A percentile compares a stretch with the other conserved stretches of the same genome.
These are phyloP conservation scores for Taurulus bubalis DNA, from an alignment of 2,113 vertebrate species.

Conservation along the genomic window DNA sequence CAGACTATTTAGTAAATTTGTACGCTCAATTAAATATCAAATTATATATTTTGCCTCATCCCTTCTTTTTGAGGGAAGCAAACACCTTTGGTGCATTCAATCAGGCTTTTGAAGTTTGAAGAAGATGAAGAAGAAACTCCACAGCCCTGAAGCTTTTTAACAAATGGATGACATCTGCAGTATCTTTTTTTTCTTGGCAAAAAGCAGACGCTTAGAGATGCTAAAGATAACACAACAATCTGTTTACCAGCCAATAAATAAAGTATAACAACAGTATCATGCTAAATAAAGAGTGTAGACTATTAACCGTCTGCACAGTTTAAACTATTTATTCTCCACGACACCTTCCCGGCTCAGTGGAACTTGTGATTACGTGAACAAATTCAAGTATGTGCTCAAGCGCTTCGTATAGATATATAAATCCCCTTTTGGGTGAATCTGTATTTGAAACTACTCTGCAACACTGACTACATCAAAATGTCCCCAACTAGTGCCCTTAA, in stretches of 20 bases:
- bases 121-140: not conserved
- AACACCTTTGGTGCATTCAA: not conserved
- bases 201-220: not conserved
- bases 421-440: conserved; percentile 1
- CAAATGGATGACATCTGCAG: not conserved
- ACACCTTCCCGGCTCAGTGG: too few species aligned
- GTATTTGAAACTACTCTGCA: not conserved
- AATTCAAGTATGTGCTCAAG: not conserved
- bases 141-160: not conserved
- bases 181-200: not conserved
- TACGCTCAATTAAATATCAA: not conserved
- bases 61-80: not conserved
- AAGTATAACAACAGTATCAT: not conserved
- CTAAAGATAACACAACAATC: not conserved
- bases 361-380: not conserved
- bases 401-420: not conserved
- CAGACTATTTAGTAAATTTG: not conserved
- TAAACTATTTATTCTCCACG: too few species aligned
- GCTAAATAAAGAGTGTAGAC: not conserved
- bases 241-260: not conserved
- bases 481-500: conserved; percentile 24
- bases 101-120: not conserved
- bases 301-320: not conserved
- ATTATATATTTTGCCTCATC: not conserved
- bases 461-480: conserved; percentile 10